Conservation (phyloP, 2,113 vertebrate genomes). For the Nesogale talazaci region DNA sequence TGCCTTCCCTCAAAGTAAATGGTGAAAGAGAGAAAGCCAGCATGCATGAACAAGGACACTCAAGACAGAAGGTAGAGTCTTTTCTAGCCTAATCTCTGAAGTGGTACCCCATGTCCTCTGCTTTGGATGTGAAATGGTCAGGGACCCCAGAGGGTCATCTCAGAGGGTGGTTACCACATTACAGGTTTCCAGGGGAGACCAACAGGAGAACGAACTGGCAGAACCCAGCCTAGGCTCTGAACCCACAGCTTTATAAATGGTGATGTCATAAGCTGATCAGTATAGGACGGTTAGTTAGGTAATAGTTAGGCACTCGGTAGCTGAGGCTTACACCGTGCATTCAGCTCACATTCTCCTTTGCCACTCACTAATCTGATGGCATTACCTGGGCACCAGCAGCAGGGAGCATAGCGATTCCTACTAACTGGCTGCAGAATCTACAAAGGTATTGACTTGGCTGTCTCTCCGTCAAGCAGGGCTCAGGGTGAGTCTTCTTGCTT, state of each 20-base stretch:
- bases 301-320: neutral
- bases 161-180: neutral
- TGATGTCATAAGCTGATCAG: neutral
- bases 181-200: neutral
- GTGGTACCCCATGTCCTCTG: neutral
- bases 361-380: neutral
- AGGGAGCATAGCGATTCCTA: neutral
- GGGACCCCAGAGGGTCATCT: neutral
- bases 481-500: neutral
- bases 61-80: neutral
- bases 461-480: neutral
- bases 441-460: neutral
- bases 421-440: neutral
- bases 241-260: neutral
- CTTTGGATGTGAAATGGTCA: neutral
- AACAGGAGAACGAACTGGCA: conserved; percentile 5
- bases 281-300: neutral
- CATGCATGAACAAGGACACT: neutral
- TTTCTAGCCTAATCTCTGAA: neutral
- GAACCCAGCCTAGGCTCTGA: neutral
- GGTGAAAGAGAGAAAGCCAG: neutral
- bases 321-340: neutral
- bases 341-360: neutral
- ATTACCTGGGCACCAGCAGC: neutral
- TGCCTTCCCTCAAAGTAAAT: neutral